Evolutionary conservation across 37 sponge, comb jelly and placozoan genomes (phyloP).

Genomic region (Oscarella lobularis): DNA sequence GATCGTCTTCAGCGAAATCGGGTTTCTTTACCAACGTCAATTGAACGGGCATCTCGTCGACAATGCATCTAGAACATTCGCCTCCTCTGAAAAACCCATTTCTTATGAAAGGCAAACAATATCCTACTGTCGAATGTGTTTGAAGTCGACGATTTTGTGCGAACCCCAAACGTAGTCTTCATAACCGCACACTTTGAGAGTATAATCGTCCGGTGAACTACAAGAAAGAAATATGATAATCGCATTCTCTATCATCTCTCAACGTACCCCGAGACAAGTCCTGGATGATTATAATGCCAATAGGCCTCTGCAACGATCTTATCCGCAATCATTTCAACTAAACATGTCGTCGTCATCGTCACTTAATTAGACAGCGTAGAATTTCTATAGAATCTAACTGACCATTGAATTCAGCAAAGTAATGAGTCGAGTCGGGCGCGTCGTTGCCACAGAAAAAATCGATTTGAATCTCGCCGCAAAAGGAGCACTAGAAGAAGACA

Average conservation of each 20-base stretch:
- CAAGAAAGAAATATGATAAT: not conserved
- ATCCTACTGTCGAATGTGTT: slow-evolving; percentile 17
- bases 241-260: no score
- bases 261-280: not conserved
- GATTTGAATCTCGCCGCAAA: slow-evolving; percentile 18
- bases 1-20: not conserved
- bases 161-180: slow-evolving; percentile 35
- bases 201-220: slow-evolving; percentile 34
- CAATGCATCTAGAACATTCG: no score
- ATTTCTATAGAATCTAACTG: not conserved
- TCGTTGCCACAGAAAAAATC: not conserved
- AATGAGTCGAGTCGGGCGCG: not conserved
- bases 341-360: no score
- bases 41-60: not conserved
- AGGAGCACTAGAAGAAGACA: no score
- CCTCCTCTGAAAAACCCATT: no score
- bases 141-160: slow-evolving; percentile 26
- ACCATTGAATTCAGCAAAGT: not conserved
- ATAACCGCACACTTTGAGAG: slow-evolving; percentile 45
- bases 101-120: no score
- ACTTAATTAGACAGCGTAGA: not conserved
- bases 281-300: not conserved
- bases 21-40: not conserved
- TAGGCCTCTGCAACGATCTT: not conserved
- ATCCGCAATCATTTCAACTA: not conserved